These are phyloP conservation scores for Neoaliturus tenellus DNA, from an alignment of 2,888 invertebrate genomes.

Conservation along the genomic window DNA sequence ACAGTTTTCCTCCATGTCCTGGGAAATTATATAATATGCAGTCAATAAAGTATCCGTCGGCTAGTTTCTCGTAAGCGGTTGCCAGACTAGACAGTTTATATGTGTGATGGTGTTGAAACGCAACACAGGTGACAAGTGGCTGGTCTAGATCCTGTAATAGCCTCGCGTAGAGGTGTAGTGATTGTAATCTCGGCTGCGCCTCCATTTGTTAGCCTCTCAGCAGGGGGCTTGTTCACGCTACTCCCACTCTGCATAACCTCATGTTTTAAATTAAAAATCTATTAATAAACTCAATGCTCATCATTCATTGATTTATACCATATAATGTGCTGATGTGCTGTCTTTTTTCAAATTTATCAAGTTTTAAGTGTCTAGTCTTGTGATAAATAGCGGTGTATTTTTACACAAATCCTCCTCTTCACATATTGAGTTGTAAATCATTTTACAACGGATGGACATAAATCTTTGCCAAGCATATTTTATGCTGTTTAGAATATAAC, in stretches of 20 bases:
- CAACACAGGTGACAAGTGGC: conserved; percentile 33
- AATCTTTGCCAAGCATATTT: too few species aligned
- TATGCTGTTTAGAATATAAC: too few species aligned
- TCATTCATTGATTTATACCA: not conserved
- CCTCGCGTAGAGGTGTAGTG: conserved; percentile 30
- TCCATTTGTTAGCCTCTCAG: conserved; percentile 27
- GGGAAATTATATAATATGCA: not conserved
- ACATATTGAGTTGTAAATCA: conserved; percentile 9
- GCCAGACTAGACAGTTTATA: conserved; percentile 2
- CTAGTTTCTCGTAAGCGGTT: not conserved
- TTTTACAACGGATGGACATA: not conserved
- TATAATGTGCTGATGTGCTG: not conserved
- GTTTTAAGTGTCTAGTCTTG: not conserved
- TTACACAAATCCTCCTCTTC: not conserved
- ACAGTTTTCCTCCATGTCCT: too few species aligned
- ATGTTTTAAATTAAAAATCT: conserved; percentile 13
- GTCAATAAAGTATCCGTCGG: not conserved
- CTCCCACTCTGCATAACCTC: conserved; percentile 22
- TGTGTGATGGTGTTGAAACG: conserved; percentile 16
- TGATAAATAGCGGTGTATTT: not conserved
- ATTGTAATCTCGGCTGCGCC: conserved; percentile 1
- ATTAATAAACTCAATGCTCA: not conserved
- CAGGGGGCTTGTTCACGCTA: conserved; percentile 24
- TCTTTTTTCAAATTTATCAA: not conserved
- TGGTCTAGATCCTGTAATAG: conserved; percentile 35